Evolutionary conservation across 92 coral and sea anemone species (phyloP).

Genomic region (Heteractis magnifica): DNA sequence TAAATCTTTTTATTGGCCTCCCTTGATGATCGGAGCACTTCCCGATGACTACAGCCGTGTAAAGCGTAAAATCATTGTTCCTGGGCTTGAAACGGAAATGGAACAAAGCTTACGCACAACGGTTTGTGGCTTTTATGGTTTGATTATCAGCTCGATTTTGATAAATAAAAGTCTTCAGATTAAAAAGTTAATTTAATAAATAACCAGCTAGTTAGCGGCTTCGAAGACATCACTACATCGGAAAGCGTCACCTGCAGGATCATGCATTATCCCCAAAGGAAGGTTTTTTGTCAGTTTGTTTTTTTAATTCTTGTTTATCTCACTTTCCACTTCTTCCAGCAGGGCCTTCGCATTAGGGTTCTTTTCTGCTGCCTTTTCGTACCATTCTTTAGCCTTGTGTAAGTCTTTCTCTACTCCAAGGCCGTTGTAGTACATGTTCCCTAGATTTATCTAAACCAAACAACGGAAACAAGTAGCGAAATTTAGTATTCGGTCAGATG

Average conservation of each 20-base stretch:
- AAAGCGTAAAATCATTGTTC: too few relatives aligned
- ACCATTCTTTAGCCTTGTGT: constrained; percentile 72
- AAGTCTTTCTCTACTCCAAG: constrained; percentile 92
- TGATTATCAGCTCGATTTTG: too few relatives aligned
- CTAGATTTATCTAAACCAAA: constrained; percentile 82
- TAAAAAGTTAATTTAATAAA: too few relatives aligned
- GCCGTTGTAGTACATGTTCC: constrained; percentile 97
- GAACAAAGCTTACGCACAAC: too few relatives aligned
- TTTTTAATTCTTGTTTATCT: constrained; percentile 48
- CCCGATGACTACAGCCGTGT: too few relatives aligned
- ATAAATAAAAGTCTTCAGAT: too few relatives aligned
- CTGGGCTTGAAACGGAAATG: too few relatives aligned
- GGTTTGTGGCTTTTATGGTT: too few relatives aligned
- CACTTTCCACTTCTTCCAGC: constrained; percentile 85
- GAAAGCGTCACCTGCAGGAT: background rate
- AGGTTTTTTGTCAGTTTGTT: background rate
- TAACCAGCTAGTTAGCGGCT: background rate
- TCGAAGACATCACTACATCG: background rate
- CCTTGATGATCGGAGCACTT: too few relatives aligned
- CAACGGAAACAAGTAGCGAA: constrained; percentile 8
- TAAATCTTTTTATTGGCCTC: too few relatives aligned
- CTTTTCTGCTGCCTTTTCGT: constrained; percentile 75
- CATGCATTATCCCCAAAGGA: background rate
- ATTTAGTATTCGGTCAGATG: background rate
- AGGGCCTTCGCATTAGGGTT: constrained; percentile 79